These are phyloP conservation scores for Daphoenositta chrysoptera DNA, from an alignment of 2,113 vertebrate genomes.

Conservation along the genomic window DNA sequence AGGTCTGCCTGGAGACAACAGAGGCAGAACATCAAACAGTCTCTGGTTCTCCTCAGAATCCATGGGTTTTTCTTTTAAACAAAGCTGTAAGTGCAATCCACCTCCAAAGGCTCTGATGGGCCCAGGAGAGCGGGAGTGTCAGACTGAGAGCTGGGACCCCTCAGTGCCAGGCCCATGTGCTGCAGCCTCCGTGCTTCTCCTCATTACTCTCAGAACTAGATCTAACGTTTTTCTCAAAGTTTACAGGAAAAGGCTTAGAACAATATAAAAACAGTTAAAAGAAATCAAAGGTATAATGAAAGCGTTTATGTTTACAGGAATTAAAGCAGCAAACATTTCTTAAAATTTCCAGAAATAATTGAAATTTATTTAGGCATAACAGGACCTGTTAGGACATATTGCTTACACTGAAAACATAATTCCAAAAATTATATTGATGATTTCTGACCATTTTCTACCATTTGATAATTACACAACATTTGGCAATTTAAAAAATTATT, in stretches of 20 bases:
- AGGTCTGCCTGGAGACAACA: conserved; percentile 54
- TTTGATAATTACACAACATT: conserved; percentile 26
- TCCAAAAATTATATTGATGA: not conserved
- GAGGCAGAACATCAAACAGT: conserved; percentile 62
- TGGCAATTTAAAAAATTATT: conserved; percentile 5
- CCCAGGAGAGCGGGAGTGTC: not conserved
- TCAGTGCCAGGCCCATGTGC: conserved; percentile 25
- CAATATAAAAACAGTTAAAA: not conserved
- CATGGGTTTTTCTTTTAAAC: not conserved
- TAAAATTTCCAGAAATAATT: not conserved
- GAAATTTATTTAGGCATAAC: not conserved
- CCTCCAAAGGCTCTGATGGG: conserved; percentile 35
- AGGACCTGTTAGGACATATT: not conserved
- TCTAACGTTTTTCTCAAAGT: not conserved
- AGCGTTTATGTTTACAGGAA: not conserved
- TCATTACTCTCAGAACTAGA: not conserved
- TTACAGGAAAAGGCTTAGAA: not conserved
- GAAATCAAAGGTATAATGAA: not conserved
- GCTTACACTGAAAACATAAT: not conserved
- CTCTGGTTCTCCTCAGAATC: conserved; percentile 28
- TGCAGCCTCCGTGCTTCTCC: not conserved
- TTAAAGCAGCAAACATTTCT: not conserved
- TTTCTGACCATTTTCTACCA: conserved; percentile 23
- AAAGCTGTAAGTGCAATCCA: conserved; percentile 41
- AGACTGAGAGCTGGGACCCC: conserved; percentile 23